A percentile compares a stretch with the other conserved stretches of the same genome.
phyloP scores from a whole-genome alignment of 2,797 vertebrate species.

The Coreius guichenoti region DNA sequence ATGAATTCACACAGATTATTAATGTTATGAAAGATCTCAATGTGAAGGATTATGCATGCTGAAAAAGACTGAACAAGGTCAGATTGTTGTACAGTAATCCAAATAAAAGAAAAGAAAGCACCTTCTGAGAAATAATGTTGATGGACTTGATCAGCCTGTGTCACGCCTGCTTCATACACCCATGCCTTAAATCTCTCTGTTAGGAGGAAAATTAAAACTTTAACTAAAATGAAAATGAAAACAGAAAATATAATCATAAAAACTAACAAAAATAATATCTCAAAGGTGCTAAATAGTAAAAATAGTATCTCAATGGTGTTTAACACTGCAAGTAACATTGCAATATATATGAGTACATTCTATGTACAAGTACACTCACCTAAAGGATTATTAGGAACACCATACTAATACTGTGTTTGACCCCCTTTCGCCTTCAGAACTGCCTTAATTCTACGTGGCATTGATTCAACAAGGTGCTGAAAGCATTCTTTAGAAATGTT shows the following conservation, averaged over 20 bases:
- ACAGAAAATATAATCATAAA: not conserved
- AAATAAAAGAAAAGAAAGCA: not conserved
- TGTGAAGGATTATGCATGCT: not conserved
- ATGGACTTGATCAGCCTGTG: slow-evolving; percentile 15
- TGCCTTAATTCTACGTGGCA: too few species aligned
- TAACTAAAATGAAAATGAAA: not conserved
- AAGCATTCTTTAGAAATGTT: too few species aligned
- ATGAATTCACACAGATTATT: not conserved
- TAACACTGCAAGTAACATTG: not conserved
- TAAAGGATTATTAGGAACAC: too few species aligned
- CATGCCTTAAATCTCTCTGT: not conserved
- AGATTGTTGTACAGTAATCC: not conserved
- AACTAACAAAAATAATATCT: not conserved
- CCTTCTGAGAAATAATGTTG: not conserved
- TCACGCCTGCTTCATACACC: not conserved
- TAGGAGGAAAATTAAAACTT: not conserved
- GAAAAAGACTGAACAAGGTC: not conserved
- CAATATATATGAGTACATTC: too few species aligned
- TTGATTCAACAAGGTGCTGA: too few species aligned
- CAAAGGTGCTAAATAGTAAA: too few species aligned
- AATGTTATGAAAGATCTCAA: not conserved
- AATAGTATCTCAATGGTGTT: not conserved
- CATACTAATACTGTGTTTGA: too few species aligned
- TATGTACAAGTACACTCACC: too few species aligned
- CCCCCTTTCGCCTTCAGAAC: too few species aligned